Evolutionary conservation across 2,113 vertebrate species (phyloP).

Genomic region (Thermophis baileyi): DNA sequence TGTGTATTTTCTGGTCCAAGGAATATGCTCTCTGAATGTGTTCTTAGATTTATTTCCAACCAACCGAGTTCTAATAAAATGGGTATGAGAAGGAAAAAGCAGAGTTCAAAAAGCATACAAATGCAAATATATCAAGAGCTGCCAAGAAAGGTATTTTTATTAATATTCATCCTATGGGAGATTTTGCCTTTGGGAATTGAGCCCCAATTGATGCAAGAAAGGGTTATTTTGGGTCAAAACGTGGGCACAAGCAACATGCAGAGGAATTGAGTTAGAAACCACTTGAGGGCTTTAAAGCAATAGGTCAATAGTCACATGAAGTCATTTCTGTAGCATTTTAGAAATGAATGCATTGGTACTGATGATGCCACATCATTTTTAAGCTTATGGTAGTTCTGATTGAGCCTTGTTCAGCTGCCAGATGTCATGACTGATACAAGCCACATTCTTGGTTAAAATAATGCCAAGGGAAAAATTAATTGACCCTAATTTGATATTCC

Average conservation of each 20-base stretch:
- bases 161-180: not conserved
- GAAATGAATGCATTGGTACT: not conserved
- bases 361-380: not conserved
- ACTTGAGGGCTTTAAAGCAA: not conserved
- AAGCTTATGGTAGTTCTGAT: not conserved
- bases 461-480: not conserved
- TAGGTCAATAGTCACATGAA: not conserved
- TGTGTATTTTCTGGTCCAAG: not conserved
- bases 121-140: slow-evolving; percentile 11
- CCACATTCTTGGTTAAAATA: not conserved
- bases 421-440: not conserved
- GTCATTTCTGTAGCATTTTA: not conserved
- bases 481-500: not conserved
- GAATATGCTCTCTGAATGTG: slow-evolving; percentile 14
- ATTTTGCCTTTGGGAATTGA: not conserved
- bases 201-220: not conserved
- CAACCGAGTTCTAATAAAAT: not conserved
- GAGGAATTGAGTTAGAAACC: not conserved
- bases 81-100: no score
- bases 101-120: not conserved
- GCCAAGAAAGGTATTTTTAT: not conserved
- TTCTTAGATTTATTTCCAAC: not conserved
- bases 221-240: not conserved
- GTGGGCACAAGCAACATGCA: not conserved
- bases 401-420: not conserved